These are phyloP conservation scores for Agrochola litura DNA, from an alignment of 2,888 invertebrate genomes.

Conservation along the genomic window DNA sequence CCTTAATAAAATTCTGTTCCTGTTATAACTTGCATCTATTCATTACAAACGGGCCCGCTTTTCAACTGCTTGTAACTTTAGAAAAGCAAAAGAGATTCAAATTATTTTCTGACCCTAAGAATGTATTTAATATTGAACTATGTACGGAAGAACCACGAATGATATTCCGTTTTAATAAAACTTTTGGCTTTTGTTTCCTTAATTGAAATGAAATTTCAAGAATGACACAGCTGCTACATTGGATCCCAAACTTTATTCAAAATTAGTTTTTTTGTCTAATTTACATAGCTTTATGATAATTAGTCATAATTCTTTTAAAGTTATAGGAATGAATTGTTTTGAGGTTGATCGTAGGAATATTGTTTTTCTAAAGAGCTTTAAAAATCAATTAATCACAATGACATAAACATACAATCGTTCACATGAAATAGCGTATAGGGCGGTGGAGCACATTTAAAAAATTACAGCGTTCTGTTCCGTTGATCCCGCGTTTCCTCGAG, in stretches of 20 bases:
- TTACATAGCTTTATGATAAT: constrained; percentile 59
- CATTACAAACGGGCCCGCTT: constrained; percentile 25
- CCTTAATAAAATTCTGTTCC: constrained; percentile 9
- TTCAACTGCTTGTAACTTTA: constrained; percentile 38
- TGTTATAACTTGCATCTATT: constrained; percentile 41
- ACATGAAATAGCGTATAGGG: neutral
- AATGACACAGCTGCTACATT: constrained; percentile 86
- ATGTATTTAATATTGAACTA: constrained; percentile 75
- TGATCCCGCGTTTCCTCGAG: neutral
- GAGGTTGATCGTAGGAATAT: neutral
- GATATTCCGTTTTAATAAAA: constrained; percentile 86
- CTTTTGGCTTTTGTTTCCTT: constrained; percentile 86
- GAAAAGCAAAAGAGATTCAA: constrained; percentile 65
- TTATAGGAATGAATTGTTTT: constrained; percentile 16
- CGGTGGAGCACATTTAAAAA: neutral
- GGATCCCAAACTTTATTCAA: constrained; percentile 72
- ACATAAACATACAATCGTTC: too few relatives aligned
- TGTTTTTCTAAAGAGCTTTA: neutral
- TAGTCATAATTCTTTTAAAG: constrained; percentile 27
- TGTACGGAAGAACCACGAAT: constrained; percentile 72
- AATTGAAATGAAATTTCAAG: constrained; percentile 88
- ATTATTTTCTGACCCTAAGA: constrained; percentile 69
- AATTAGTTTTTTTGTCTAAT: constrained; percentile 74
- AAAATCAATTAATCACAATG: neutral
- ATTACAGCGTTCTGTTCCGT: neutral